Conservation (phyloP, 2,888 invertebrate species). For the Cephalotes varians region DNA sequence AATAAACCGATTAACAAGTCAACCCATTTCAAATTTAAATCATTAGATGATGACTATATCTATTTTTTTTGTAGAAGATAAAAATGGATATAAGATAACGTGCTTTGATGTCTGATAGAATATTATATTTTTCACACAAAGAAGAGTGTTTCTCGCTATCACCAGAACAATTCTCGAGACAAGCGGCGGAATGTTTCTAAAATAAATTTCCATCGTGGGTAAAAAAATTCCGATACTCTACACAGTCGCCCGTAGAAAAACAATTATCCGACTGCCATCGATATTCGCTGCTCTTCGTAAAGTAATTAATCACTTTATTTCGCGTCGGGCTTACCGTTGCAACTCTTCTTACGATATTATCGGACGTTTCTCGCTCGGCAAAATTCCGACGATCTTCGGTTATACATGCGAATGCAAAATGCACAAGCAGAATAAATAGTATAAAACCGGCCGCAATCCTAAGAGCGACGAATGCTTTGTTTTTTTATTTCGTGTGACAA, state of each 20-base stretch:
- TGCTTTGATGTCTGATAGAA: not conserved
- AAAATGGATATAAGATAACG: not conserved
- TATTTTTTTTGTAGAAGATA: not conserved
- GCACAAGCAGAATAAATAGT: conserved; percentile 19
- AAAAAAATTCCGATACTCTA: conserved; percentile 43
- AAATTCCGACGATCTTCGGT: conserved; percentile 29
- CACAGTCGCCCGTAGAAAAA: conserved; percentile 23
- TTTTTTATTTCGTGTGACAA: conserved; percentile 23
- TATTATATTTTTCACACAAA: conserved; percentile 14
- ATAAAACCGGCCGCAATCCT: conserved; percentile 11
- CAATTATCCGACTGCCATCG: conserved; percentile 47
- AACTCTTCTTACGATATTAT: conserved; percentile 9
- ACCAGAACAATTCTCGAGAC: conserved; percentile 10
- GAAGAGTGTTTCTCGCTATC: not conserved
- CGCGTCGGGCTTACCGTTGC: conserved; percentile 11
- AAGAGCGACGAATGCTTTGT: conserved; percentile 1
- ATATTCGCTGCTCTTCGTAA: conserved; percentile 18
- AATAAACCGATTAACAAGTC: not conserved
- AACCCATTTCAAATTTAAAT: not conserved
- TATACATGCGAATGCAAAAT: conserved; percentile 49
- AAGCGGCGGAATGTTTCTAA: not conserved
- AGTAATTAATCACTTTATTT: conserved; percentile 51
- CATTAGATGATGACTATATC: not conserved
- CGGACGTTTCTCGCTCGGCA: conserved; percentile 13
- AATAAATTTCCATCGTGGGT: conserved; percentile 18